Conservation (phyloP, 2,113 vertebrate species). For the Callaeas wilsoni region DNA sequence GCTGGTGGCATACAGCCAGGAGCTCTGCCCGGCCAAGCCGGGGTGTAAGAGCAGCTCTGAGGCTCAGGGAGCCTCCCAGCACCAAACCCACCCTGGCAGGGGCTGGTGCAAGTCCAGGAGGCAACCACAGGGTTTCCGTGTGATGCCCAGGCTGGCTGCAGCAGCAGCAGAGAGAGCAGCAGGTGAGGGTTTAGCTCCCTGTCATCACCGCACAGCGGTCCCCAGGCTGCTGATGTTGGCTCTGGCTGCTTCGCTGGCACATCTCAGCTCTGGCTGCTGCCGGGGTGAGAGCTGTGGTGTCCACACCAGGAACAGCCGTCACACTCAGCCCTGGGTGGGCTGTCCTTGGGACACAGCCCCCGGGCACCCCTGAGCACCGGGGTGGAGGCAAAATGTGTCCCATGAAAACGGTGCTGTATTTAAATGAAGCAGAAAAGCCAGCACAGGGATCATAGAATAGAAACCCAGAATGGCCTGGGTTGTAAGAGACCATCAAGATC, state of each 20-base stretch:
- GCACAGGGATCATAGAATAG: neutral
- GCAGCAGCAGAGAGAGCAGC: neutral
- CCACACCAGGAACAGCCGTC: neutral
- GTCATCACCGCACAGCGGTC: accelerated
- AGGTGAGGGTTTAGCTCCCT: neutral
- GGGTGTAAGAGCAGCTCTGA: neutral
- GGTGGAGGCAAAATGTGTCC: neutral
- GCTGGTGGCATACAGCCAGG: neutral
- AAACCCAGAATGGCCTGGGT: neutral
- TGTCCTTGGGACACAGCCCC: neutral
- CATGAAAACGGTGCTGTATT: neutral
- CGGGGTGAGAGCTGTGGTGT: neutral
- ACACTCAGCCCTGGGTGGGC: accelerated
- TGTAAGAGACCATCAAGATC: neutral
- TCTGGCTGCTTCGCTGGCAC: neutral
- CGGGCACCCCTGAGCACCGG: accelerated
- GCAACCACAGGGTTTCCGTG: too few species aligned
- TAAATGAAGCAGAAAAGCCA: neutral
- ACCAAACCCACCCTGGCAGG: neutral
- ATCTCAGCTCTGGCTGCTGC: neutral
- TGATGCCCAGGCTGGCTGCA: neutral
- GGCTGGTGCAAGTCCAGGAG: neutral
- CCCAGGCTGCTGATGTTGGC: neutral
- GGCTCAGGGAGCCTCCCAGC: neutral
- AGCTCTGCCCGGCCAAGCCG: neutral